Base-by-base conservation (phyloP, 2,888 invertebrate species). In the Eledona agricola region DNA sequence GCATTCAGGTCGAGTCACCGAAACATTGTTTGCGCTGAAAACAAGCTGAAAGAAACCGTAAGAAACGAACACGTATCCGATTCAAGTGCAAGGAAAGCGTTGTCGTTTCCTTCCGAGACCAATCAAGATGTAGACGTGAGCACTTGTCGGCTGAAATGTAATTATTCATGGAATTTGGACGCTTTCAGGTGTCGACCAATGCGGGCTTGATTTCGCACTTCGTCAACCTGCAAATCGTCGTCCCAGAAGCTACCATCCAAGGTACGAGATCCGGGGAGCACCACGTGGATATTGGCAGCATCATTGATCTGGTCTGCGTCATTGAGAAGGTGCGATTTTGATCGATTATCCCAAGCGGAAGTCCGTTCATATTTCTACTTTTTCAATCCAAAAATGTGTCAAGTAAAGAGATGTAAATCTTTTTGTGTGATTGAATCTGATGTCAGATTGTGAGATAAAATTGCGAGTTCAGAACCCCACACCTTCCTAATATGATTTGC, bases 271-370 rank as follows among this genome's bases (percentile, higher is more conserved):
- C 87, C 43, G 90, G 89, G 62, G 93, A 93, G 77, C 88, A 92
- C 77, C 93, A 93, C 79, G 93, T 93, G 57, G 92, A 93, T 77
- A 86, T 89, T 70, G 93, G 93, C 71, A 93, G 93, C 76, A 86
- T 90, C 71, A 91, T 93, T 78, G 90, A 86, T 78, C 85, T 93
- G 72, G 90, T 90, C 65, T 93, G 93, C 83, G 88, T 93, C 74
- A 92, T 93, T 73, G 92, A 93, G 79, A 93, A 93, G 87, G 93
- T 93, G 78, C 81, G 80, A n/a, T n/a, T n/a, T n/a, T n/a, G n/a
- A n/a, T n/a, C n/a, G n/a, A n/a, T n/a, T n/a, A n/a, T n/a, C n/a
- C n/a, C n/a, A n/a, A n/a, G n/a, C n/a, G n/a, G n/a, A n/a, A n/a
- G n/a, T n/a, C n/a, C n/a, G n/a, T n/a, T n/a, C n/a, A n/a, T n/a